Base-by-base conservation (phyloP, 2,113 vertebrate genomes). In the Alouatta palliata region DNA sequence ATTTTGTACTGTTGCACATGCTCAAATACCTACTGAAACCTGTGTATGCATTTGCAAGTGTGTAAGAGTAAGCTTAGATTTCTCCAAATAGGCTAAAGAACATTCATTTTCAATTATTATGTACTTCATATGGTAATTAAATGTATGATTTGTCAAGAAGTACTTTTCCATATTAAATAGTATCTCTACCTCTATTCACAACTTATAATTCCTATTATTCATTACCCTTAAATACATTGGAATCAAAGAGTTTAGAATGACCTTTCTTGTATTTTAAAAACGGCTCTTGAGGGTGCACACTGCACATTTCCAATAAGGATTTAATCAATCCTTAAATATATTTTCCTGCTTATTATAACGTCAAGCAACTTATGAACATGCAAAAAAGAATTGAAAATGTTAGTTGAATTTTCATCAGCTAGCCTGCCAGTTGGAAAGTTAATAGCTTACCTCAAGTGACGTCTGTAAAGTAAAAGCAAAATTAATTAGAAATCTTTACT, bases 401-500 rank as follows among this genome's bases (percentile, higher is more conserved):
- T 86, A 32, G 47, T 68, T 97, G 95, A 88, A 97, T 96, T 96
- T 97, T 95, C 37, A 91, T 97, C 81, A 97, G 86, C 58, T 91
- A 91, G 40, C 40, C 13, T 91, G 85, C 77, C 89, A 97, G 35
- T 56, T 91, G 11, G 43, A 96, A 96, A 83, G 21, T 47, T 97
- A 86, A 97, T 92, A 95, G 52, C 58, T 96, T 96, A 96, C 82
- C 82, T 89, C 91, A 94, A 76, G 73, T 94, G 92, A 93, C 70
- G 93, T 95, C 82, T 93, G 68, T 85, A 95, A 79, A 97, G 35
- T 94, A 75, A 96, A 95, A 97, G 88, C 64, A 97, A 97, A 94
- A 94, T 96, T 97, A 97, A 96, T 90, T 95, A 91, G 47, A 94
- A 97, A 93, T 89, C 21, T 73, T 97, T 73, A 87, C 91, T 94